phyloP scores from a whole-genome alignment of 1,140 invertebrate genomes.

The Centruroides sculpturatus region DNA sequence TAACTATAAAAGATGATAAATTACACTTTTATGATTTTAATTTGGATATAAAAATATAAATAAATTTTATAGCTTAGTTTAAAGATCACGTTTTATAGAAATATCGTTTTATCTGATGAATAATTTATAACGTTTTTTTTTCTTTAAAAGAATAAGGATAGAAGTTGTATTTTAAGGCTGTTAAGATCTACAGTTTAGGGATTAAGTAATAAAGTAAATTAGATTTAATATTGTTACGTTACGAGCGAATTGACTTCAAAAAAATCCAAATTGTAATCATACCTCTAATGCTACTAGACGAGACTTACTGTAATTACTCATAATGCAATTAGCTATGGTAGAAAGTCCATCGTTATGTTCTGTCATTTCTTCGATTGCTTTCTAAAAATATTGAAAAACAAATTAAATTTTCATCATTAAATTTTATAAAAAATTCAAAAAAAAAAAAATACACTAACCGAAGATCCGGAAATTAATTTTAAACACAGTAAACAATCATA shows the following conservation, averaged over 20 bases:
- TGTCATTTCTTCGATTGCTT: slow-evolving; percentile 25
- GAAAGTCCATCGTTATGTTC: slow-evolving; percentile 66
- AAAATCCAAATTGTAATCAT: slow-evolving; percentile 34
- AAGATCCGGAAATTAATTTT: not conserved
- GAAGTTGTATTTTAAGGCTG: too few relatives aligned
- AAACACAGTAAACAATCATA: not conserved
- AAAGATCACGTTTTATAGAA: not conserved
- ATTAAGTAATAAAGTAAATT: too few relatives aligned
- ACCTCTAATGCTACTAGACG: slow-evolving; percentile 71
- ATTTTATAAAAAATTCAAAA: not conserved
- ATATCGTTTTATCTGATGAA: not conserved
- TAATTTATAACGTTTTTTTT: not conserved
- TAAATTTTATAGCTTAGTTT: not conserved
- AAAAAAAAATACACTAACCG: not conserved
- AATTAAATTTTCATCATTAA: not conserved
- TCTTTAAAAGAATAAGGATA: not conserved
- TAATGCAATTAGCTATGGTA: slow-evolving; percentile 68
- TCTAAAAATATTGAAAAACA: not conserved
- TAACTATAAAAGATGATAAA: slow-evolving; percentile 22
- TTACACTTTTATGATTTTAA: not conserved
- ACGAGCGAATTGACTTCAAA: slow-evolving; percentile 24
- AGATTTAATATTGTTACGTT: too few relatives aligned
- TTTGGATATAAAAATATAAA: not conserved
- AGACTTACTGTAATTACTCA: slow-evolving; percentile 68
- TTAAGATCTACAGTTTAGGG: too few relatives aligned